Conservation (phyloP, 2,888 invertebrate genomes). For the Monoplex corrugatus region DNA sequence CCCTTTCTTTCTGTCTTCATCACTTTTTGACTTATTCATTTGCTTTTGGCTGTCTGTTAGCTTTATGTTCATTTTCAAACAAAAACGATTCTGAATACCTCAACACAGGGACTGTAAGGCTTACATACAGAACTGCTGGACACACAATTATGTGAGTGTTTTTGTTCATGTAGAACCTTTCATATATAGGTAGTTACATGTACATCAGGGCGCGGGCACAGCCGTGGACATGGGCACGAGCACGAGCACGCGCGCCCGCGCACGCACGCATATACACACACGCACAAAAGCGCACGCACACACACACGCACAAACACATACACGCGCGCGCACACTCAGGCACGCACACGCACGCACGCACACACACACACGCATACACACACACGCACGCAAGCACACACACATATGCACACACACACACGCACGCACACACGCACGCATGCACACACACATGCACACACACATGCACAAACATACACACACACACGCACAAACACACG, state of each 20-base stretch:
- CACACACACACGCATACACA: conserved; percentile 26
- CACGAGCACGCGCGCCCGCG: neutral
- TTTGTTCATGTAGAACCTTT: too few species aligned
- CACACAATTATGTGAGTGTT: too few species aligned
- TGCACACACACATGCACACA: neutral
- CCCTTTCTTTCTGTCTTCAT: too few species aligned
- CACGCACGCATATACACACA: neutral
- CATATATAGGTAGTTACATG: neutral
- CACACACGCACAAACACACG: neutral
- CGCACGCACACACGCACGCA: neutral
- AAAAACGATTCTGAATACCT: too few species aligned
- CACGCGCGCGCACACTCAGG: conserved; percentile 23
- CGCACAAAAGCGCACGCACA: neutral
- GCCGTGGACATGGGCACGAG: neutral
- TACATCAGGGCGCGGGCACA: neutral
- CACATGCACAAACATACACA: neutral
- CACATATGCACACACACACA: neutral
- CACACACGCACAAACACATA: neutral
- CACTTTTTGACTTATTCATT: too few species aligned
- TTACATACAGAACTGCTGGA: neutral
- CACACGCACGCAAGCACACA: neutral
- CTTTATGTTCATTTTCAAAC: too few species aligned
- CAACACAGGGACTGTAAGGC: neutral
- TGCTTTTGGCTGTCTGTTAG: too few species aligned
- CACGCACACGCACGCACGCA: conserved; percentile 30